Percentiles rank a stretch among this genome's conserved stretches.
Evolutionary conservation across 1,140 invertebrate genomes (phyloP).

Genomic region (Drosophila orena): DNA sequence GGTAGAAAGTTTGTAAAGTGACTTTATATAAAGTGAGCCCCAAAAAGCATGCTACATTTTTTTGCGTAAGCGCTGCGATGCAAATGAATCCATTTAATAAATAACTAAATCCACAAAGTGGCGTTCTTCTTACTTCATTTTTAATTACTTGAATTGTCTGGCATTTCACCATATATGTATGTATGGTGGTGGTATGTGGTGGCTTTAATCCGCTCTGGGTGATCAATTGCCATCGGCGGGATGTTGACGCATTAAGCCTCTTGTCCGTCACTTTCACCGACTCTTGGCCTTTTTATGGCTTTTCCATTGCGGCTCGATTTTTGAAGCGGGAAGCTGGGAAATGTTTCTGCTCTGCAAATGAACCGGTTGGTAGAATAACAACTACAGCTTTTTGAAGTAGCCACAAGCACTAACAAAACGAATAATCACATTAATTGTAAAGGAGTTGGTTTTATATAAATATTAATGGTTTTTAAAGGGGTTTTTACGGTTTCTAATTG

Average conservation of each 20-base stretch:
- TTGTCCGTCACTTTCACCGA: neutral
- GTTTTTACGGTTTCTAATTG: neutral
- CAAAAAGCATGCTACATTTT: too few species aligned
- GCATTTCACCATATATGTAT: neutral
- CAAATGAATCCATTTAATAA: neutral
- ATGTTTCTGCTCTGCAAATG: too few species aligned
- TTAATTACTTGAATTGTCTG: neutral
- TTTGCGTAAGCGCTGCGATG: too few species aligned
- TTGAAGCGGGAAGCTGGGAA: neutral
- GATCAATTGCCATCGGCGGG: conserved; percentile 16
- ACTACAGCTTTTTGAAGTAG: too few species aligned
- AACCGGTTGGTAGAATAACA: too few species aligned
- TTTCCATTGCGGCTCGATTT: neutral
- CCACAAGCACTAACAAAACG: too few species aligned
- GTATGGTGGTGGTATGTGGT: too few species aligned
- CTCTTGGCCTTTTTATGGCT: neutral
- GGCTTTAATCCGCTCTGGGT: conserved; percentile 9
- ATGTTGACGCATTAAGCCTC: conserved; percentile 44
- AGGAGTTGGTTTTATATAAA: too few species aligned
- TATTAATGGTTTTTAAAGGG: too few species aligned
- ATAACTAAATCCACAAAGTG: neutral
- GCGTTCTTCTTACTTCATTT: conserved; percentile 16
- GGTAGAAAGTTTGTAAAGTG: too few species aligned
- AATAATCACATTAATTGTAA: too few species aligned
- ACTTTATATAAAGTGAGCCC: too few species aligned